These are phyloP conservation scores for Scalopus aquaticus DNA, from an alignment of 2,113 vertebrate genomes.

Conservation along the genomic window DNA sequence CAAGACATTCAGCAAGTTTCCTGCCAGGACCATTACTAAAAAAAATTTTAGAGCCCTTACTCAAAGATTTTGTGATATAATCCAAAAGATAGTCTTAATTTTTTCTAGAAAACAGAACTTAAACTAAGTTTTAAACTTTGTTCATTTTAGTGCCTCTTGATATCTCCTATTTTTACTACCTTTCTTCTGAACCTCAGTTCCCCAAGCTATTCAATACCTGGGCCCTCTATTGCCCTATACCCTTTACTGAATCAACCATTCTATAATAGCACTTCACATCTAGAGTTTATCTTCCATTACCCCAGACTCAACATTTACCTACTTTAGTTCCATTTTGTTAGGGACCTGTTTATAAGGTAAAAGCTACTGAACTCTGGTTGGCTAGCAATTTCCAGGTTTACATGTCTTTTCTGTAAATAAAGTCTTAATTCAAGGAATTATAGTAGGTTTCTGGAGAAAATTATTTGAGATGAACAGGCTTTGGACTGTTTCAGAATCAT, in stretches of 20 bases:
- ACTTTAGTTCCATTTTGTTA: not conserved
- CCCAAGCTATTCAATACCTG: not conserved
- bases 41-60: not conserved
- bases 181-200: not conserved
- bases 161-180: not conserved
- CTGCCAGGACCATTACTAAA: not conserved
- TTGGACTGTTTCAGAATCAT: not conserved
- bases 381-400: not conserved
- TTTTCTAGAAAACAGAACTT: conserved; percentile 24
- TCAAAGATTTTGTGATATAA: conserved; percentile 4
- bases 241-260: not conserved
- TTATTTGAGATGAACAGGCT: not conserved
- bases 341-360: not conserved
- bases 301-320: not conserved
- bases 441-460: not conserved
- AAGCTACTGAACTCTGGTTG: not conserved
- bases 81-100: not conserved
- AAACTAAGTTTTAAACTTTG: not conserved
- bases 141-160: not conserved
- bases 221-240: not conserved
- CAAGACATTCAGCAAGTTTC: not conserved
- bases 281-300: not conserved
- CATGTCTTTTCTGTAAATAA: not conserved
- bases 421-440: not conserved
- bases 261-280: not conserved